Percentiles rank a stretch among this genome's conserved stretches.
Conservation (phyloP, 1,140 invertebrate species). For the Leptinotarsa texana region DNA sequence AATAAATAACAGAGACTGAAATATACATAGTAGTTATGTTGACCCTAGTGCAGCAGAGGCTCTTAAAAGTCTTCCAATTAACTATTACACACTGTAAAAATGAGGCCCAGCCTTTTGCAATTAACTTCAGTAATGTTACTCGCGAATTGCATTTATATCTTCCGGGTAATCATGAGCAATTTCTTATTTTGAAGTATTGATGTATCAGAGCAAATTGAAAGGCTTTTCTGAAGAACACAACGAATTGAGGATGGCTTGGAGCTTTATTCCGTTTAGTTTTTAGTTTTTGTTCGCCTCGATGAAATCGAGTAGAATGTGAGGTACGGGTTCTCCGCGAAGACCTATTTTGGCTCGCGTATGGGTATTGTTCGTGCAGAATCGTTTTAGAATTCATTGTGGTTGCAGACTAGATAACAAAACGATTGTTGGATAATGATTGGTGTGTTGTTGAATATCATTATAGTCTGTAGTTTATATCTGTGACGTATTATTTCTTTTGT, state of each 20-base stretch:
- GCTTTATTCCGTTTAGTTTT: neutral
- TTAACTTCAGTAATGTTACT: constrained; percentile 38
- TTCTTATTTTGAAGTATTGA: constrained; percentile 37
- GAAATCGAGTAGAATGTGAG: neutral
- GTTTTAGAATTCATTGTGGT: neutral
- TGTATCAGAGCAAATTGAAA: constrained; percentile 34
- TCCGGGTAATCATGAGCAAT: constrained; percentile 38
- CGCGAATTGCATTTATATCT: constrained; percentile 33
- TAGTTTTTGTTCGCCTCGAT: neutral
- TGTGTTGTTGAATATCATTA: neutral
- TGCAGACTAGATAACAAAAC: constrained; percentile 3
- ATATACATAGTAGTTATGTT: constrained; percentile 30
- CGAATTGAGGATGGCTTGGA: neutral
- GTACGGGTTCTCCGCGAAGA: too few relatives aligned
- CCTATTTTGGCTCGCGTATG: neutral
- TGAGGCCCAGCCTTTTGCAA: constrained; percentile 39
- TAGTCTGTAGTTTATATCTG: neutral
- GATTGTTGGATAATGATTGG: neutral
- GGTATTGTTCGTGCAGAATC: constrained; percentile 4
- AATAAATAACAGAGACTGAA: constrained; percentile 28
- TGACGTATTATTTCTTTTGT: too few relatives aligned
- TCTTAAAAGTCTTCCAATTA: constrained; percentile 30
- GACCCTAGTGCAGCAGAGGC: constrained; percentile 28
- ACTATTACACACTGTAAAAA: constrained; percentile 30
- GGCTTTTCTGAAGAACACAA: neutral